A percentile compares a stretch with the other conserved stretches of the same genome.
These are phyloP conservation scores for Schizaphis graminum DNA, from an alignment of 2,888 invertebrate genomes.

Conservation along the genomic window DNA sequence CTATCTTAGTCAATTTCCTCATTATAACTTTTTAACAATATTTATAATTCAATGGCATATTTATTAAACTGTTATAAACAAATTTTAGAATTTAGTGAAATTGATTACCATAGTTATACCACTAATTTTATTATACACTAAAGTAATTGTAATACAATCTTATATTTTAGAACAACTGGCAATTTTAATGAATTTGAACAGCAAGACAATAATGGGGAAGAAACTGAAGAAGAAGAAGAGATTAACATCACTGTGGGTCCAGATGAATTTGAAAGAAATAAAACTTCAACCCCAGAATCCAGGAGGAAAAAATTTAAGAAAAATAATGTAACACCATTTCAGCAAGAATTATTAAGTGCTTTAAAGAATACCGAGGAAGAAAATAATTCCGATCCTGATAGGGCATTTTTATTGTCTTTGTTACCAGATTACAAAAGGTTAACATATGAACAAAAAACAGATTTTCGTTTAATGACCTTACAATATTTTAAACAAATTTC, in stretches of 20 bases:
- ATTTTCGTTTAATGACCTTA: neutral
- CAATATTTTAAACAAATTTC: constrained; percentile 1
- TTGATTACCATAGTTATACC: neutral
- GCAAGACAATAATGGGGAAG: neutral
- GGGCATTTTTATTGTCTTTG: constrained; percentile 21
- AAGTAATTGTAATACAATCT: neutral
- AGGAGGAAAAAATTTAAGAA: neutral
- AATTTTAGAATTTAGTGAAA: neutral
- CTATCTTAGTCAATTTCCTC: neutral
- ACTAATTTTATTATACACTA: neutral
- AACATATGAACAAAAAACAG: constrained; percentile 19
- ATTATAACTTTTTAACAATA: neutral
- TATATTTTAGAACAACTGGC: neutral
- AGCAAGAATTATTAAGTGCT: neutral
- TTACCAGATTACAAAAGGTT: constrained; percentile 35
- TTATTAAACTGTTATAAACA: neutral
- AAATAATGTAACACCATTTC: constrained; percentile 7
- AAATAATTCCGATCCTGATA: neutral
- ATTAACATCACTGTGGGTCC: neutral
- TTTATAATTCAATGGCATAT: neutral
- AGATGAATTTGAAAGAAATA: neutral
- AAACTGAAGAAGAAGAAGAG: neutral
- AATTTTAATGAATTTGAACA: neutral
- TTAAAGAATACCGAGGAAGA: neutral
- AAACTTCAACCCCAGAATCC: neutral